Base-by-base conservation (phyloP, 2,113 vertebrate species). In the Oncorhynchus tshawytscha region DNA sequence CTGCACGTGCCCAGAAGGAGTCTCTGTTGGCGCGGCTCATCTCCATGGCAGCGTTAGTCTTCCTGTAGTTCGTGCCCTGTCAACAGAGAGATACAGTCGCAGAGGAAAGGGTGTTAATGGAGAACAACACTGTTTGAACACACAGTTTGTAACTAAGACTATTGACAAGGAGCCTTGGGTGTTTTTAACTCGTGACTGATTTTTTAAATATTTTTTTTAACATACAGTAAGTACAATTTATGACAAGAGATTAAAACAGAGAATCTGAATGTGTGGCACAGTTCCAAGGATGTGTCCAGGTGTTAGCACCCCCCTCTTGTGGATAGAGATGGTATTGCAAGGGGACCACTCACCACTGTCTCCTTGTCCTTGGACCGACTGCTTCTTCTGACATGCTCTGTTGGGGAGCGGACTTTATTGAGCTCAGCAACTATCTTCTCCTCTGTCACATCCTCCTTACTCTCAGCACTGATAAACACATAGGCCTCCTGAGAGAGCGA, bases 21-120 rank as follows among this genome's bases (percentile, higher is more conserved):
- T 95, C 94, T 81, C 95, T 92, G 86, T 93, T 92, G 79, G 94
- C 94, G 48, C 86, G 84, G 82, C 92, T 93, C 85, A 96, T 95
- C 92, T 96, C 95, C 93, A 95, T 85, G 0, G 93, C 94, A 0
- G 95, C 94, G 73, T 95, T 96, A 0, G 95, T 96, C 84, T 95
- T 96, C 85, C 90, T 93, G 90, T 96, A 96, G 82, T 95, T 96
- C 59, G 95, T 96, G 45, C 95, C 95, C 95, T 96, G 67, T 1
- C 5, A 34, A 66, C 70, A 45, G 74, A 81, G 67, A 73, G 24
- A 20, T 18, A 70, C 51, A 60, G 49, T 29, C 8, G 29, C 2
- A 13, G 49, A 67, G n/a, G 29, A 70, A 2, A 49, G 13, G 48
- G 12, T 16, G 8, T 45, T 12, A 39, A 54, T 29, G 39, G 34